These are phyloP conservation scores for Eupithecia insigniata DNA, from an alignment of 2,888 invertebrate species.

Conservation along the genomic window DNA sequence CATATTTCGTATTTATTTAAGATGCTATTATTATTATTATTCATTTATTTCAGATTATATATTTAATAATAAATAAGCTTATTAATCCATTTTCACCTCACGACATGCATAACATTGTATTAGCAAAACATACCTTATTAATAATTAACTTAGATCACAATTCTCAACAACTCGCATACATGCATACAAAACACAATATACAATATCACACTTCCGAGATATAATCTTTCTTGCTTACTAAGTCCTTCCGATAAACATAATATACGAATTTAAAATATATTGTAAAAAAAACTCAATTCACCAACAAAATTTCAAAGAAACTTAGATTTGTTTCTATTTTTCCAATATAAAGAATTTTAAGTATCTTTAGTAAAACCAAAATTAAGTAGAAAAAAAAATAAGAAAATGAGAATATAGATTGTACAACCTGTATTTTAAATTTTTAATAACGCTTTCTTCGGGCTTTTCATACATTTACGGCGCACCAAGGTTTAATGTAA, in stretches of 20 bases:
- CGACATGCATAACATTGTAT: conserved; percentile 38
- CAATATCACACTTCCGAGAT: conserved; percentile 68
- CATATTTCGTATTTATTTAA: conserved; percentile 8
- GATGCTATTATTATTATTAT: conserved; percentile 4
- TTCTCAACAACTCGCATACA: conserved; percentile 64
- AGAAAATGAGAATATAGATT: too few relatives aligned
- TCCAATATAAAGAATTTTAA: background rate
- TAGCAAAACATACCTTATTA: conserved; percentile 49
- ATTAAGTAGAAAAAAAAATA: too few relatives aligned
- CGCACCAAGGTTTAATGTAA: conserved; percentile 55
- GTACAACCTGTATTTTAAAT: background rate
- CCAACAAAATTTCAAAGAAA: background rate
- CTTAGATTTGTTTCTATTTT: background rate
- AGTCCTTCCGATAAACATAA: conserved; percentile 15
- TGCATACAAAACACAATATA: conserved; percentile 58
- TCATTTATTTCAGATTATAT: too few relatives aligned
- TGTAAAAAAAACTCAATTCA: too few relatives aligned
- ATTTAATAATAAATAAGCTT: conserved; percentile 19
- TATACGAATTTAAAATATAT: background rate
- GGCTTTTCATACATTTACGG: conserved; percentile 50
- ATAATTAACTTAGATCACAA: conserved; percentile 74
- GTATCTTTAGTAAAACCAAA: background rate
- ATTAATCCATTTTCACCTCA: conserved; percentile 33
- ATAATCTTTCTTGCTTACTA: conserved; percentile 46
- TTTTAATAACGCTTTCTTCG: conserved; percentile 23